phyloP scores from a whole-genome alignment of 2,888 invertebrate species.

The Seladonia tumulorum region DNA sequence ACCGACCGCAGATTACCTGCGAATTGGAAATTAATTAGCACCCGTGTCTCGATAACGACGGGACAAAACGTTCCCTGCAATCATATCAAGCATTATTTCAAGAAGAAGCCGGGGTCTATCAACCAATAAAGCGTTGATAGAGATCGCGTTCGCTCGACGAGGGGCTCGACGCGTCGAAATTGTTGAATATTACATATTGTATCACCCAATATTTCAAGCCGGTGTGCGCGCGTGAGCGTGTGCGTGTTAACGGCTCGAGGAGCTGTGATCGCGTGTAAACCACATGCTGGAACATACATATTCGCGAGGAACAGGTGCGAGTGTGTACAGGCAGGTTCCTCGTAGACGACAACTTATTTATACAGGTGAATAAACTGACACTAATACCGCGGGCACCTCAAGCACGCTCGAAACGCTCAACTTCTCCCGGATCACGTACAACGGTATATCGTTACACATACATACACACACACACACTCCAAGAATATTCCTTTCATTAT shows the following conservation, averaged over 20 bases:
- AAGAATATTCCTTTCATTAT: constrained; percentile 34
- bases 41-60: not conserved
- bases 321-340: not conserved
- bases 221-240: not conserved
- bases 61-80: not conserved
- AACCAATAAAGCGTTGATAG: not conserved
- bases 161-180: not conserved
- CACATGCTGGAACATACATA: not conserved
- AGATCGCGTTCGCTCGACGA: not conserved
- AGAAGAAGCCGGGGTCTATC: not conserved
- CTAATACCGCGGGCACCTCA: constrained; percentile 43
- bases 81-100: not conserved
- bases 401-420: constrained; percentile 28
- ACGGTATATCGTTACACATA: not conserved
- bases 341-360: constrained; percentile 42
- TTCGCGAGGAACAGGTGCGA: not conserved
- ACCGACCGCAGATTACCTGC: too few species aligned
- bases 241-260: not conserved
- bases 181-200: not conserved
- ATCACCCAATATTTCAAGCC: not conserved
- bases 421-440: constrained; percentile 1
- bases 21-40: not conserved
- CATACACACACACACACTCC: not conserved
- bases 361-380: constrained; percentile 57
- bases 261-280: not conserved